phyloP scores from a whole-genome alignment of 2,113 vertebrate species.

The Tretioscincus oriximinensis region DNA sequence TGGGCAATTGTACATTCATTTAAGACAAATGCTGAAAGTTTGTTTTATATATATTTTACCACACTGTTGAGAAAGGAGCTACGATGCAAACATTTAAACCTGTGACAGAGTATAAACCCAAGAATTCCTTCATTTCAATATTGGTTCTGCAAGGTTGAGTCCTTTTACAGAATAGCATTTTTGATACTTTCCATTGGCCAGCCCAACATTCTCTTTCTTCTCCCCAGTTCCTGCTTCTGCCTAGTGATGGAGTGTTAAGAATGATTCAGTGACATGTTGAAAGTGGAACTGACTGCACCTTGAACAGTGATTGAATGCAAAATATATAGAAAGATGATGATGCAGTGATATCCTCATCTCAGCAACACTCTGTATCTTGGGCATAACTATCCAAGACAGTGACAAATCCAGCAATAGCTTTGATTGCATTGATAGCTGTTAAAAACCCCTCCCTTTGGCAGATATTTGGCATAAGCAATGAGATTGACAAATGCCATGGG shows the following conservation, averaged over 20 bases:
- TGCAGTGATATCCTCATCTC: neutral
- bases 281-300: neutral
- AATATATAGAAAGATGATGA: neutral
- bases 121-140: neutral
- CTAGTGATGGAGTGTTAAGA: neutral
- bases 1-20: neutral
- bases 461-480: conserved; percentile 69
- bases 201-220: neutral
- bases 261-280: neutral
- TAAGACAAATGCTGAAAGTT: neutral
- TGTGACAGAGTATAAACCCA: neutral
- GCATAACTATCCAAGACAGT: conserved; percentile 2
- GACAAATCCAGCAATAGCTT: conserved; percentile 3
- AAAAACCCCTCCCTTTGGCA: conserved; percentile 52
- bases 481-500: conserved; percentile 64
- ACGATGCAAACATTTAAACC: neutral
- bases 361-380: neutral
- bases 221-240: neutral
- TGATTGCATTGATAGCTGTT: conserved; percentile 43
- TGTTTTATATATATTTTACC: neutral
- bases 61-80: neutral
- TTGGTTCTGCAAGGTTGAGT: neutral
- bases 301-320: neutral
- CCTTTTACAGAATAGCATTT: neutral
- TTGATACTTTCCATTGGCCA: neutral